phyloP scores from a whole-genome alignment of 2,113 vertebrate genomes.

The Monarcha castaneiventris region DNA sequence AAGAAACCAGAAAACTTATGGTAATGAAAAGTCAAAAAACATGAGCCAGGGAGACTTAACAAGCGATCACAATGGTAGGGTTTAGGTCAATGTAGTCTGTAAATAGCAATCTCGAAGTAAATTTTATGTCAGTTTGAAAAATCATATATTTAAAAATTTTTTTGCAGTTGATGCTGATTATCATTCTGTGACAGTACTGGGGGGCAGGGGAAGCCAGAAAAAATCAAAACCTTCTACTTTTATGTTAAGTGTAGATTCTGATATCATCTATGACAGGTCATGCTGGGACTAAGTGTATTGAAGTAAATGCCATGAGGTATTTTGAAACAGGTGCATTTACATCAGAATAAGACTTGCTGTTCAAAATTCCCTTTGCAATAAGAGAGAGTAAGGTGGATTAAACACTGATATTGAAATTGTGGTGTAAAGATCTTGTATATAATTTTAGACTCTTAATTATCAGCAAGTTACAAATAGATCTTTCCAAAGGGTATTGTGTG shows the following conservation, averaged over 20 bases:
- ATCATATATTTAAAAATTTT: not conserved
- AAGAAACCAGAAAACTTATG: not conserved
- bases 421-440: not conserved
- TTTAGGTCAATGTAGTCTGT: conserved; percentile 2
- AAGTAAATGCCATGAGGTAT: not conserved
- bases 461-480: not conserved
- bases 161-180: not conserved
- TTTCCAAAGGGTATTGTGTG: not conserved
- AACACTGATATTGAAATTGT: not conserved
- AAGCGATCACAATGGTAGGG: not conserved
- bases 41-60: not conserved
- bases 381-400: not conserved
- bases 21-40: not conserved
- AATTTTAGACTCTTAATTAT: not conserved
- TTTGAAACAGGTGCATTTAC: not conserved
- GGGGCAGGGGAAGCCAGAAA: not conserved
- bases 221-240: not conserved
- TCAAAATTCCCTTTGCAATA: not conserved
- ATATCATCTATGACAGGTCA: not conserved
- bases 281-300: not conserved
- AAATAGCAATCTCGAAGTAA: conserved; percentile 36
- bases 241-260: not conserved
- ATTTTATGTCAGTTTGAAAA: conserved; percentile 8
- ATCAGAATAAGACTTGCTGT: not conserved
- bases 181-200: not conserved